Conservation (phyloP, 2,113 vertebrate species). For the Rhinolophus ferrumequinum region DNA sequence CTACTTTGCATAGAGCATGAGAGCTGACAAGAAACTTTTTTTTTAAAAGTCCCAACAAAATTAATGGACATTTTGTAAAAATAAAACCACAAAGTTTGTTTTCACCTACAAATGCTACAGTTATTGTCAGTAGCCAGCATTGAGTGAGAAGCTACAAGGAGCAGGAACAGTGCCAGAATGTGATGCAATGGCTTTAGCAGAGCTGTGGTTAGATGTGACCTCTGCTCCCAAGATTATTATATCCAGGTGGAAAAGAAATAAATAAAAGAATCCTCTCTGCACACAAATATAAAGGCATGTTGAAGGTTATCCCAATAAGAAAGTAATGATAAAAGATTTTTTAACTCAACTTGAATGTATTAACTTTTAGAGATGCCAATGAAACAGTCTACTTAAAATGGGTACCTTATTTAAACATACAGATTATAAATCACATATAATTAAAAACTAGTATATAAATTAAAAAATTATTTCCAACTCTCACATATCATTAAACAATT, state of each 20-base stretch:
- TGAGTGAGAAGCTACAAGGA: background rate
- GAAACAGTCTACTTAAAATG: background rate
- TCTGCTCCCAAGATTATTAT: slow-evolving; percentile 16
- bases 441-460: background rate
- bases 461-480: slow-evolving; percentile 12
- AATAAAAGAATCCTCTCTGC: background rate
- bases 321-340: slow-evolving; percentile 41
- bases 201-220: background rate
- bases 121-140: background rate
- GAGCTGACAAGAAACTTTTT: background rate
- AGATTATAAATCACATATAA: slow-evolving; percentile 7
- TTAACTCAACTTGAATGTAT: background rate
- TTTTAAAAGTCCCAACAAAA: background rate
- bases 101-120: background rate
- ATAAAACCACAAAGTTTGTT: slow-evolving; percentile 2
- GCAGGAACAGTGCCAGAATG: background rate
- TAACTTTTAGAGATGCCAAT: background rate
- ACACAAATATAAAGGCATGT: background rate
- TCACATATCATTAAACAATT: background rate
- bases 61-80: slow-evolving; percentile 6
- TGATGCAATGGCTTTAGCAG: background rate
- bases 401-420: background rate
- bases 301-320: background rate
- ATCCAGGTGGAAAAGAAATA: slow-evolving; percentile 17
- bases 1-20: slow-evolving; percentile 13